These are phyloP conservation scores for Clarias macrocephalus DNA, from an alignment of 2,113 vertebrate species.

Conservation along the genomic window DNA sequence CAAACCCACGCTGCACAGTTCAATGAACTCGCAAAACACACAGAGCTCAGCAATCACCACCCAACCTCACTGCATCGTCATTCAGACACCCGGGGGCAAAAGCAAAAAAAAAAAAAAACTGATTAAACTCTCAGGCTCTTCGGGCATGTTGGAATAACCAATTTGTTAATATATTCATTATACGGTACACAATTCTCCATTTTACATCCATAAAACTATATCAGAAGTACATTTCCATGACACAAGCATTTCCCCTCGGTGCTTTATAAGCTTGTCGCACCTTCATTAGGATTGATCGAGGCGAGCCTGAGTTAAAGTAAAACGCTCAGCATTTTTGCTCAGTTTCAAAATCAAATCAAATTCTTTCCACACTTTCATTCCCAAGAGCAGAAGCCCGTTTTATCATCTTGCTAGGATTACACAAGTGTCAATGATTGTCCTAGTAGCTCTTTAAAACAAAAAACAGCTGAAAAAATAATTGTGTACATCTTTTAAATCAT, in stretches of 20 bases:
- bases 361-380: not conserved
- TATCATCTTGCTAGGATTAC: not conserved
- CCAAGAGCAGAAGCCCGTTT: not conserved
- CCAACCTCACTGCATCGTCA: not conserved
- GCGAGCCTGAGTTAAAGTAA: not conserved
- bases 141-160: not conserved
- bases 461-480: not conserved
- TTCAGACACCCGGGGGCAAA: not conserved
- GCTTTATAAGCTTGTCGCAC: not conserved
- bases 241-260: not conserved
- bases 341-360: not conserved
- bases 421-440: not conserved
- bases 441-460: not conserved
- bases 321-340: not conserved
- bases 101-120: not conserved
- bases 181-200: not conserved
- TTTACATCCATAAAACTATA: not conserved
- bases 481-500: not conserved
- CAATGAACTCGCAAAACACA: constrained; percentile 51
- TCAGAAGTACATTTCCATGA: not conserved
- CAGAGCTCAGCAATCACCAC: constrained; percentile 46
- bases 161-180: not conserved
- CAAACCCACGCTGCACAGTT: constrained; percentile 40
- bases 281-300: not conserved
- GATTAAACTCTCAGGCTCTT: not conserved